A percentile compares a stretch with the other conserved stretches of the same genome.
Conservation (phyloP, 2,888 invertebrate species). For the Limnephilus marmoratus region DNA sequence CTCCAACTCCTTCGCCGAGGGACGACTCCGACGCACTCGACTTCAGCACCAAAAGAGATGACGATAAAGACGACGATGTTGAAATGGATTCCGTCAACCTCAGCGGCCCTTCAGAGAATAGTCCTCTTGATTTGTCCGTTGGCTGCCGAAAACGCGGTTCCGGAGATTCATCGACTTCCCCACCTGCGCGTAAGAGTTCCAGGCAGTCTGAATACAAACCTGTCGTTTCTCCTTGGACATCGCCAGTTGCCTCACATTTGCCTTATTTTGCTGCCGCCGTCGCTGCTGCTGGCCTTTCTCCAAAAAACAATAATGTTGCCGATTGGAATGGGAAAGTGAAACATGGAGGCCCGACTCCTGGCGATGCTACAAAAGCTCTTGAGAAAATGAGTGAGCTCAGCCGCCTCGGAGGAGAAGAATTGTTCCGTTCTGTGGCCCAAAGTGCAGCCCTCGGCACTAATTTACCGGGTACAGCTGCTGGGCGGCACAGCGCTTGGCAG, state of each 20-base stretch:
- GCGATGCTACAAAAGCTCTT: constrained; percentile 90
- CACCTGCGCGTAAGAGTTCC: constrained; percentile 81
- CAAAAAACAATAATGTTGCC: constrained; percentile 80
- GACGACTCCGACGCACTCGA: constrained; percentile 84
- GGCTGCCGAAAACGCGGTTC: constrained; percentile 84
- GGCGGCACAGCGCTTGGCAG: constrained; percentile 95
- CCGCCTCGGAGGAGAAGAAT: constrained; percentile 88
- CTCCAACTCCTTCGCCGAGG: constrained; percentile 78
- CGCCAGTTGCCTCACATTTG: constrained; percentile 86
- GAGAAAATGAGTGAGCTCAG: constrained; percentile 95
- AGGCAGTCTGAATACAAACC: constrained; percentile 83
- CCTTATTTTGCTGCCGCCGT: constrained; percentile 89
- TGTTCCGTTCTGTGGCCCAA: constrained; percentile 81
- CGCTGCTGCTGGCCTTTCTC: constrained; percentile 86
- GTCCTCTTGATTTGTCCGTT: constrained; percentile 89
- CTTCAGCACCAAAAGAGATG: constrained; percentile 86
- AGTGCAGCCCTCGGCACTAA: constrained; percentile 76
- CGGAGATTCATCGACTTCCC: constrained; percentile 80
- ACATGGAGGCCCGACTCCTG: constrained; percentile 81
- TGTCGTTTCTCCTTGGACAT: constrained; percentile 86
- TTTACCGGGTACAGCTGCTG: constrained; percentile 78
- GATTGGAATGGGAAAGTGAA: constrained; percentile 91
- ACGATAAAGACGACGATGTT: constrained; percentile 76
- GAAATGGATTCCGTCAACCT: constrained; percentile 85
- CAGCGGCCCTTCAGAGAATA: constrained; percentile 81